These are phyloP conservation scores for Phyllotreta striolata DNA, from an alignment of 2,888 invertebrate genomes.

Conservation along the genomic window DNA sequence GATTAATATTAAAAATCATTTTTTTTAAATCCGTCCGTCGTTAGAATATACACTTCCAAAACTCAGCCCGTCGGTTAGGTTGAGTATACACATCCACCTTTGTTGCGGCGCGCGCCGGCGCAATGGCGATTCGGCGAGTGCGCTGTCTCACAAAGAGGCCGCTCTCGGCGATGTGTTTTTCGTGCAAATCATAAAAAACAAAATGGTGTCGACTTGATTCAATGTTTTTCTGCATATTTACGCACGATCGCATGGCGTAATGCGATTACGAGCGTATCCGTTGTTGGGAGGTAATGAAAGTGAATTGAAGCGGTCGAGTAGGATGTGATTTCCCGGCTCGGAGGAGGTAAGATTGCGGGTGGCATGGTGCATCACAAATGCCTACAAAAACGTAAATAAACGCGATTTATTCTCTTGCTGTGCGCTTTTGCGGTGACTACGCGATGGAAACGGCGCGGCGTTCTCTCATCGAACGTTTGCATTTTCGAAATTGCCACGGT, in stretches of 20 bases:
- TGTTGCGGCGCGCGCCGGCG: neutral
- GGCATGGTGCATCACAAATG: slow-evolving; percentile 30
- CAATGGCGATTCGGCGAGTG: neutral
- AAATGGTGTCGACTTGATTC: slow-evolving; percentile 59
- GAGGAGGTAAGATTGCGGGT: slow-evolving; percentile 30
- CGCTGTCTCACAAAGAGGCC: slow-evolving; percentile 29
- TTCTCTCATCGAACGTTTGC: slow-evolving; percentile 4
- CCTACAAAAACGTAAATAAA: slow-evolving; percentile 33
- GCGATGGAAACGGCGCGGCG: slow-evolving; percentile 5
- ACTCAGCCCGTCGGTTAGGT: neutral
- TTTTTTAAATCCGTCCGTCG: neutral
- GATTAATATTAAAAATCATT: no score
- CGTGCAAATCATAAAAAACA: slow-evolving; percentile 55
- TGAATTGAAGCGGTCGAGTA: slow-evolving; percentile 24
- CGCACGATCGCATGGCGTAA: slow-evolving; percentile 40
- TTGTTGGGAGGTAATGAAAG: slow-evolving; percentile 21
- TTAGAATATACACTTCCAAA: slow-evolving; percentile 1
- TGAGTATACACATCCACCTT: slow-evolving; percentile 1
- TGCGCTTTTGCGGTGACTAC: slow-evolving; percentile 18
- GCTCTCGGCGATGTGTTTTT: slow-evolving; percentile 34
- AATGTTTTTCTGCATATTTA: slow-evolving; percentile 57
- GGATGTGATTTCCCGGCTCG: slow-evolving; percentile 19
- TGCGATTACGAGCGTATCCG: slow-evolving; percentile 20
- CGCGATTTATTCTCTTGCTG: slow-evolving; percentile 16
- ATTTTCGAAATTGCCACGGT: slow-evolving; percentile 10